phyloP scores from a whole-genome alignment of 2,888 invertebrate genomes.

The Mechanitis messenoides region DNA sequence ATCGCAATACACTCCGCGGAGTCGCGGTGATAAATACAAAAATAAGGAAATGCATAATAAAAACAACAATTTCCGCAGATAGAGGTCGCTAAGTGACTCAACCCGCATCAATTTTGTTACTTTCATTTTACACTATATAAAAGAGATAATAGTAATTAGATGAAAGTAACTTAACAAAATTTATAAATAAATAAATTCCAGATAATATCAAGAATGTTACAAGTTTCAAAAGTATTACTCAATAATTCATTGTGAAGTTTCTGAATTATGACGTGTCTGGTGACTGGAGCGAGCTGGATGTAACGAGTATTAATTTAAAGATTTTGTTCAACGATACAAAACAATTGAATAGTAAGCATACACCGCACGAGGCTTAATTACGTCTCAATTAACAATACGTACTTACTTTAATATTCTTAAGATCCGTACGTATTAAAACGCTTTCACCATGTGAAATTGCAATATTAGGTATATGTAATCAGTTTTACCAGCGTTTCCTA shows the following conservation, averaged over 20 bases:
- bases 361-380: slow-evolving; percentile 52
- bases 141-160: not conserved
- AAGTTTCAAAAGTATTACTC: slow-evolving; percentile 7
- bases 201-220: not conserved
- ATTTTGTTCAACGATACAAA: slow-evolving; percentile 58
- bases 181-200: not conserved
- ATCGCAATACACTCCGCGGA: slow-evolving; percentile 7
- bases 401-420: no score
- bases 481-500: no score
- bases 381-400: slow-evolving; percentile 24
- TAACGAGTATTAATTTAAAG: slow-evolving; percentile 61
- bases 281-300: slow-evolving; percentile 48
- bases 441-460: no score
- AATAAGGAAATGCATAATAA: slow-evolving; percentile 5
- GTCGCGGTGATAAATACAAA: not conserved
- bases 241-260: slow-evolving; percentile 21
- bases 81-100: not conserved
- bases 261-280: slow-evolving; percentile 28
- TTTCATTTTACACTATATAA: not conserved
- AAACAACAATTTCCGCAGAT: not conserved
- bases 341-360: slow-evolving; percentile 51
- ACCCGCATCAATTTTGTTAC: not conserved
- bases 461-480: no score
- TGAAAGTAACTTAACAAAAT: not conserved
- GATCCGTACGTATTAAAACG: no score